Evolutionary conservation across 2,113 vertebrate genomes (phyloP).

Genomic region (Pelodiscus sinensis): DNA sequence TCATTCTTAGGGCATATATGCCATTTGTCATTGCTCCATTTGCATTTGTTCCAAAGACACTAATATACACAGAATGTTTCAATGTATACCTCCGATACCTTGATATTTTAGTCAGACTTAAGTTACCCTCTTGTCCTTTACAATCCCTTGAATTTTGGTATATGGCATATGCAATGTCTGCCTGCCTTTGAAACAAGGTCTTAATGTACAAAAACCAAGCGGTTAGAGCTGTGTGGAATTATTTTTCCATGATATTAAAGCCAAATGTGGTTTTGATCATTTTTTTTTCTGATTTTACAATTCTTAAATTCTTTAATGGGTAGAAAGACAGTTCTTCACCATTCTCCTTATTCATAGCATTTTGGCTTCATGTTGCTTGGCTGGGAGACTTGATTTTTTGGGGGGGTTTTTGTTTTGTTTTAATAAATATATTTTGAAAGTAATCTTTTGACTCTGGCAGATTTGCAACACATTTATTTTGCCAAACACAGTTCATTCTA

Average conservation of each 20-base stretch:
- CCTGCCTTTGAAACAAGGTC: conserved; percentile 4
- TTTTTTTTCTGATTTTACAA: conserved; percentile 22
- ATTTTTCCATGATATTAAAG: conserved; percentile 43
- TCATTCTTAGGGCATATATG: neutral
- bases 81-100: neutral
- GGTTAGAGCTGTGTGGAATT: neutral
- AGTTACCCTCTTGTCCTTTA: neutral
- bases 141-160: neutral
- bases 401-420: neutral
- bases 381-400: neutral
- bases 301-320: conserved; percentile 33
- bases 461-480: conserved; percentile 42
- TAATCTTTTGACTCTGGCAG: conserved; percentile 52
- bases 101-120: neutral
- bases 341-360: conserved; percentile 4
- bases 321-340: conserved; percentile 29
- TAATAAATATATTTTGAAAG: conserved; percentile 43
- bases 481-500: conserved; percentile 54
- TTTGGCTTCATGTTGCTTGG: neutral
- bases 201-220: neutral
- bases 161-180: neutral
- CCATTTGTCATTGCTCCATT: neutral
- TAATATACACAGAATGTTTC: neutral
- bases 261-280: conserved; percentile 58
- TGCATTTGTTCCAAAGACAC: neutral